Base-by-base conservation (phyloP, 1,140 invertebrate genomes). In the Aphaenogaster ashmeadi region DNA sequence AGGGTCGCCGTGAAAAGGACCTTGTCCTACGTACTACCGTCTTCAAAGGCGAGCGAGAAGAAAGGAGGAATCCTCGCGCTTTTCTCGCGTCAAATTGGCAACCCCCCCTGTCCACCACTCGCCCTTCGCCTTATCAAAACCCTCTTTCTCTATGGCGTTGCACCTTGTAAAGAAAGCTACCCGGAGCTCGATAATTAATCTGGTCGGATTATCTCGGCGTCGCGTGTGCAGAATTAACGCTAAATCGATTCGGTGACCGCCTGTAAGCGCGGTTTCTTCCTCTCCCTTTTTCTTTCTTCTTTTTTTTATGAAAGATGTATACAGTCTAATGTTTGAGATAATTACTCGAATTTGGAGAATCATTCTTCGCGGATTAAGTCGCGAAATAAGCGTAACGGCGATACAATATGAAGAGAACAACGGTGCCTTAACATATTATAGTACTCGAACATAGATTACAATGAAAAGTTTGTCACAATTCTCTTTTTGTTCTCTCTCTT, bases 51-150 rank as follows among this genome's bases (percentile, higher is more conserved):
- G 66, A 41, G 41, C n/a, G n/a, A 38, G 77, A 75, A 90, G 77
- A 90, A 91, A 91, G 66, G 90, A 90, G 64, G 89, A 91, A 87
- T 79, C 47, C 50, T 36, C 44, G 47, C 75, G 56, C 33, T 91
- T 77, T 88, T 85, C 58, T 86, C 64, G 60, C 90, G 78, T 88
- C 83, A 91, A 90, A 91, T 90, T 91, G 89, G 89, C 78, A 90
- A 27, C 27, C 74, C 71, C 89, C 60, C 54, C 27, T 44, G 66
- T 36, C 36, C 47, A 0, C 47, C 78, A 21, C 44, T 41, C 41
- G 33, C 15, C n/a, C 33, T 44, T 6, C 41, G 41, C 1, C 36
- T 36, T 83, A 18, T 13, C 72, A 44, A n/a, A n/a, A n/a, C 15
- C 36, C 41, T 86, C 18, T 88, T 86, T 52, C 52, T 52, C 67